Percentiles rank a stretch among this genome's conserved stretches.
These are phyloP conservation scores for Scrobipalpa atriplicella DNA, from an alignment of 2,888 invertebrate genomes.

Conservation along the genomic window DNA sequence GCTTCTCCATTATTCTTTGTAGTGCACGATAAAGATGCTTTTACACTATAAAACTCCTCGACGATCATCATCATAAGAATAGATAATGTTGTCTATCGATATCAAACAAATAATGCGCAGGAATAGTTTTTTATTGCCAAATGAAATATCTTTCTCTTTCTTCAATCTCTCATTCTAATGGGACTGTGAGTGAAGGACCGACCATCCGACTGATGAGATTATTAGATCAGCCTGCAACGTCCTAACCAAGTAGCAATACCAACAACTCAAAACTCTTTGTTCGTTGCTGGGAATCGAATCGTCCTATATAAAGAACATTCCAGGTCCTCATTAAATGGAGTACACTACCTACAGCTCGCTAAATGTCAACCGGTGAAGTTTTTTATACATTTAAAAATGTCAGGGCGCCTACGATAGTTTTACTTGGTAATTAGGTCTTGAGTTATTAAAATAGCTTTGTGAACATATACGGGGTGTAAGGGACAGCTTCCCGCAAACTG, in stretches of 20 bases:
- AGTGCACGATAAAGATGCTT: conserved; percentile 32
- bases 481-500: too few species aligned
- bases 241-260: too few species aligned
- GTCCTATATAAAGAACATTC: not conserved
- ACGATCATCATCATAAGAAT: too few species aligned
- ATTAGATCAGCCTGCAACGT: too few species aligned
- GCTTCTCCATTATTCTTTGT: conserved; percentile 21
- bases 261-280: too few species aligned
- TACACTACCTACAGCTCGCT: conserved; percentile 21
- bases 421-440: conserved; percentile 21
- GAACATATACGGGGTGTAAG: not conserved
- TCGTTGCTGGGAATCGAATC: not conserved
- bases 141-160: too few species aligned
- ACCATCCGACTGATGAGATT: too few species aligned
- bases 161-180: too few species aligned
- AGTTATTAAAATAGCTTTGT: not conserved
- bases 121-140: too few species aligned
- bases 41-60: conserved; percentile 14
- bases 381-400: conserved; percentile 45
- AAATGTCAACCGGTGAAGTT: conserved; percentile 45
- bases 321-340: not conserved
- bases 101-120: too few species aligned
- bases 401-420: conserved; percentile 25
- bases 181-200: too few species aligned
- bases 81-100: too few species aligned